These are phyloP conservation scores for Eristalis pertinax DNA, from an alignment of 2,888 invertebrate genomes.

Conservation along the genomic window DNA sequence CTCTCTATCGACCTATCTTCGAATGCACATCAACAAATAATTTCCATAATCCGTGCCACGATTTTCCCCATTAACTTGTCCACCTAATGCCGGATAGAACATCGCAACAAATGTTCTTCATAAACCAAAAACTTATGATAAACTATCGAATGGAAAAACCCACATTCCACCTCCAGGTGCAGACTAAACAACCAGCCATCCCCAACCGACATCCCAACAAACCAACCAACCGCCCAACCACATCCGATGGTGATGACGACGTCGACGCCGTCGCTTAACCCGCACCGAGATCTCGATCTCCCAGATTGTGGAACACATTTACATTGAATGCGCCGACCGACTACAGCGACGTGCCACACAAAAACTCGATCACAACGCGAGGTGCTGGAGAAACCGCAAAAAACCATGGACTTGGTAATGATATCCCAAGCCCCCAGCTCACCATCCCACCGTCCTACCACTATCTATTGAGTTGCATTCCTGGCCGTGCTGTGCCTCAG, in stretches of 20 bases:
- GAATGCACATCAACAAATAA: neutral
- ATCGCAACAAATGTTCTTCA: conserved; percentile 30
- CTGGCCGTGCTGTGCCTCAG: conserved; percentile 22
- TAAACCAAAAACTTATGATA: conserved; percentile 52
- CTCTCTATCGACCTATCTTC: too few relatives aligned
- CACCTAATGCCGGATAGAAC: conserved; percentile 48
- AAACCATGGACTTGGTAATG: conserved; percentile 64
- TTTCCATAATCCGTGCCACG: neutral
- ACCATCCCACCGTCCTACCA: neutral
- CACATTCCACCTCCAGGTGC: conserved; percentile 70
- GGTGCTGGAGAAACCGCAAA: conserved; percentile 61
- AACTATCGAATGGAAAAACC: conserved; percentile 41
- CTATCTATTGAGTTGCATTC: conserved; percentile 49
- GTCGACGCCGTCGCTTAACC: neutral
- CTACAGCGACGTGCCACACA: neutral
- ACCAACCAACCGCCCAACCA: conserved; percentile 61
- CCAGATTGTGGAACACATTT: conserved; percentile 64
- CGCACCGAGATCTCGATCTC: conserved; percentile 63
- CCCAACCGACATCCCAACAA: neutral
- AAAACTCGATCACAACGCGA: conserved; percentile 56
- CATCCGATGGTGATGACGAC: conserved; percentile 48
- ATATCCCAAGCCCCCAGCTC: conserved; percentile 34
- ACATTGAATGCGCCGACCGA: conserved; percentile 32
- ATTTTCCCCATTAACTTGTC: conserved; percentile 46
- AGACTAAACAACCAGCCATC: conserved; percentile 33